Evolutionary conservation across 1,140 invertebrate species (phyloP).

Genomic region (Contarinia nasturtii): DNA sequence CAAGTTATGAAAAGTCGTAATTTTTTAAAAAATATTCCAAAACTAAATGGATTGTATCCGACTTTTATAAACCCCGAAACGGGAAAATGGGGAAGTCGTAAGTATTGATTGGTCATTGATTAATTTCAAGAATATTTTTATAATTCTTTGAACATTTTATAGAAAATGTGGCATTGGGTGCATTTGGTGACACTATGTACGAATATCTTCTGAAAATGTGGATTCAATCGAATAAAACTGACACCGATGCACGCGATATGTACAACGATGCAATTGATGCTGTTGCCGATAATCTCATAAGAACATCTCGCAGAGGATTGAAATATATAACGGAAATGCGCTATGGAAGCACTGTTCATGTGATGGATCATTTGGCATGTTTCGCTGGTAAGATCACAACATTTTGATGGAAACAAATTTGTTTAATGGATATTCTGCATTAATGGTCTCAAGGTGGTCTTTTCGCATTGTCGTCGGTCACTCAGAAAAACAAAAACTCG

Average conservation of each 20-base stretch:
- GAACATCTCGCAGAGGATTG: conserved; percentile 62
- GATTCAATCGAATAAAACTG: conserved; percentile 66
- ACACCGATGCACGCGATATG: conserved; percentile 73
- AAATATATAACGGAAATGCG: conserved; percentile 88
- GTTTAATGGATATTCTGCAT: conserved; percentile 16
- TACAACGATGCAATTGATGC: conserved; percentile 82
- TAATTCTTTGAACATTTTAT: too few species aligned
- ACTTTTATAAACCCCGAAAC: conserved; percentile 95
- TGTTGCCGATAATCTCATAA: conserved; percentile 57
- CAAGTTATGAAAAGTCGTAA: conserved; percentile 76
- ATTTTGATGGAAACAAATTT: conserved; percentile 12
- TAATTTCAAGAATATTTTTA: too few species aligned
- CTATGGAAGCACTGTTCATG: conserved; percentile 81
- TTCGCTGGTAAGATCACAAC: conserved; percentile 90
- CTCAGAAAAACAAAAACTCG: conserved; percentile 43
- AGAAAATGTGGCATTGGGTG: conserved; percentile 92
- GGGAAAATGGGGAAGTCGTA: conserved; percentile 92
- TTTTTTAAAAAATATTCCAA: conserved; percentile 64
- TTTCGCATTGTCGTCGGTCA: conserved; percentile 75
- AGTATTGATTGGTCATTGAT: too few species aligned
- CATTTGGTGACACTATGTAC: conserved; percentile 95
- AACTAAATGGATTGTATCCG: conserved; percentile 87
- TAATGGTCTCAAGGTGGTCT: too few species aligned
- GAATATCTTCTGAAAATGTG: conserved; percentile 96
- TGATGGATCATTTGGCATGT: conserved; percentile 98